Evolutionary conservation across 2,888 invertebrate species (phyloP).

Genomic region (Sceliomorpha sp.): DNA sequence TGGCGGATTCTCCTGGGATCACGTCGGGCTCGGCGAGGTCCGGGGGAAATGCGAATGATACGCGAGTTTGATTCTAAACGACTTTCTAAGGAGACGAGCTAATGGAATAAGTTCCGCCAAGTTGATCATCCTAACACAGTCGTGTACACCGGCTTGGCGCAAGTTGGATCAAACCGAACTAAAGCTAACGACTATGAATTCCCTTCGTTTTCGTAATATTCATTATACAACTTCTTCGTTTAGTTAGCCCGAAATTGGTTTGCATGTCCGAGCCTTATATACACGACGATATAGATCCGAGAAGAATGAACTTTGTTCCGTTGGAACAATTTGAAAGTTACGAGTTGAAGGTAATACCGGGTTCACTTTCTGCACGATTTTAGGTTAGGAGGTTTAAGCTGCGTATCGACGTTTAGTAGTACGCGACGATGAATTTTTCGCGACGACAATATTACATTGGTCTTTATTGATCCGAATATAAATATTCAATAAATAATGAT

Average conservation of each 20-base stretch:
- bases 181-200: conserved; percentile 10
- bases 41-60: neutral
- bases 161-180: conserved; percentile 41
- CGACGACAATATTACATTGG: too few species aligned
- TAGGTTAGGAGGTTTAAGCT: too few species aligned
- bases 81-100: neutral
- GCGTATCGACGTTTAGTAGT: too few species aligned
- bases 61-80: neutral
- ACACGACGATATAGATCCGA: neutral
- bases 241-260: conserved; percentile 11
- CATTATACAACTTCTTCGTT: conserved; percentile 23
- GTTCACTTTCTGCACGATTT: too few species aligned
- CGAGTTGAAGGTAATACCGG: too few species aligned
- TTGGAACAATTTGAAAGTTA: too few species aligned
- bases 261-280: neutral
- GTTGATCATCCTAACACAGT: conserved; percentile 9
- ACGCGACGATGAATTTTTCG: too few species aligned
- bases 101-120: conserved; percentile 4
- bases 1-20: neutral
- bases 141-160: conserved; percentile 11
- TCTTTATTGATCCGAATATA: too few species aligned
- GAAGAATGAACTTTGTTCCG: neutral
- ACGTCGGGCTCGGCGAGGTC: neutral
- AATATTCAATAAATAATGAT: too few species aligned
- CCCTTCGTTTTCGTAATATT: conserved; percentile 12